Conservation (phyloP, 2,797 vertebrate genomes). For the Lophius americanus region DNA sequence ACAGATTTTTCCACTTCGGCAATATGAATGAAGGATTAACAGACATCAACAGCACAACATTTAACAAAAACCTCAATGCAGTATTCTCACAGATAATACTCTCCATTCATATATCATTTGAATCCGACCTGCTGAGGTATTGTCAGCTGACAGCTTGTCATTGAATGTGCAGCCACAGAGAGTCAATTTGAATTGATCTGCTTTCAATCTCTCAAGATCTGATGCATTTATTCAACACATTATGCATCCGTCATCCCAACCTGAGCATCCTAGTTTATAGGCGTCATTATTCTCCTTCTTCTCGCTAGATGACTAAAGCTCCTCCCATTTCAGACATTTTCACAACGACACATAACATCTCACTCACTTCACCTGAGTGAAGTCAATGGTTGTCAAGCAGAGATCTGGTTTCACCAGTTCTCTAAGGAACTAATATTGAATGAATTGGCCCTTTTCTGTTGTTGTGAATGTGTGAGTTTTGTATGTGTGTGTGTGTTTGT, state of each 20-base stretch:
- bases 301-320: too few relatives aligned
- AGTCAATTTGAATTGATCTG: neutral
- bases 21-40: neutral
- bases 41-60: neutral
- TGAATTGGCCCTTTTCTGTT: constrained; percentile 56
- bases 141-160: constrained; percentile 5
- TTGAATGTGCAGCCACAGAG: constrained; percentile 13
- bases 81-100: constrained; percentile 11
- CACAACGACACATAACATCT: too few relatives aligned
- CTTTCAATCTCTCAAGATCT: constrained; percentile 9
- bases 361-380: too few relatives aligned
- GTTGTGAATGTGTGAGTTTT: constrained; percentile 40
- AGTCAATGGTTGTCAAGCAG: too few relatives aligned
- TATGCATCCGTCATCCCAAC: too few relatives aligned
- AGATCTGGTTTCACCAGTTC: too few relatives aligned
- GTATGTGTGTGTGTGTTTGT: constrained; percentile 24
- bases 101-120: constrained; percentile 11
- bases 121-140: constrained; percentile 28
- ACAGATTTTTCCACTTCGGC: constrained; percentile 5
- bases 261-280: too few relatives aligned
- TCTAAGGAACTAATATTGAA: constrained; percentile 45
- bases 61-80: neutral
- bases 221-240: neutral
- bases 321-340: too few relatives aligned
- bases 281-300: too few relatives aligned